Base-by-base conservation (phyloP, 2,888 invertebrate genomes). In the Lymantria monacha region DNA sequence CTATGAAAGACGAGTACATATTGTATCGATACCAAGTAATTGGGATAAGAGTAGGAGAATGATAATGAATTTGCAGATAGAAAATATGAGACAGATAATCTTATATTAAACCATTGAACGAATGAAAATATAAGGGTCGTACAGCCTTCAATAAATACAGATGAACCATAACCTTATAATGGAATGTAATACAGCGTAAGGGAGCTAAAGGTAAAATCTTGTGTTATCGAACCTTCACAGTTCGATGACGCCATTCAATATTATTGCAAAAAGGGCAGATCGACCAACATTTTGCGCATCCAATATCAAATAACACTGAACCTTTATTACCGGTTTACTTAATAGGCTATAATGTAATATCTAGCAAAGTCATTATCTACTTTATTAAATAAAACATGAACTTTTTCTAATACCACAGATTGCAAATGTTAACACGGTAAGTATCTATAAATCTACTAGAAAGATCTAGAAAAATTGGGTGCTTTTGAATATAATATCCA, bases 201-300 rank as follows among this genome's bases (percentile, higher is more conserved):
- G 45, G 36, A 31, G 41, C 1, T 31, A 38, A n/a, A 42, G 41
- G 30, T 45, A 30, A 38, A 38, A 38, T 12, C 38, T 12, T 12
- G 22, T 42, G 42, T 49, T 49, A 45, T 45, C 36, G 41, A 49
- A 13, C 45, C 14, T 41, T 45, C 5, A 49, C 49, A 49, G 36
- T 45, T 49, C 42, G 36, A 42, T 46, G 30, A 14, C 36, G 45
- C 30, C 11, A 45, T 45, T 45, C 44, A 42, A 11, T 46, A 30
- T 42, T 49, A 45, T 45, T 49, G 14, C 42, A 12, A 37, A 38
- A 44, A 12, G 44, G 45, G 41, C 30, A 22, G 22, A 45, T 12
- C 11, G 31, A n/a, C 15, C 14, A 47, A n/a, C 14, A 8, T 14
- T 46, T 31, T 30, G 11, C 10, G 30, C 11, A 11, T 43, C 30